Evolutionary conservation across 2,113 vertebrate genomes (phyloP), one percentile per base, ranked within the genome.

Genomic region (Jaculus jaculus): DNA sequence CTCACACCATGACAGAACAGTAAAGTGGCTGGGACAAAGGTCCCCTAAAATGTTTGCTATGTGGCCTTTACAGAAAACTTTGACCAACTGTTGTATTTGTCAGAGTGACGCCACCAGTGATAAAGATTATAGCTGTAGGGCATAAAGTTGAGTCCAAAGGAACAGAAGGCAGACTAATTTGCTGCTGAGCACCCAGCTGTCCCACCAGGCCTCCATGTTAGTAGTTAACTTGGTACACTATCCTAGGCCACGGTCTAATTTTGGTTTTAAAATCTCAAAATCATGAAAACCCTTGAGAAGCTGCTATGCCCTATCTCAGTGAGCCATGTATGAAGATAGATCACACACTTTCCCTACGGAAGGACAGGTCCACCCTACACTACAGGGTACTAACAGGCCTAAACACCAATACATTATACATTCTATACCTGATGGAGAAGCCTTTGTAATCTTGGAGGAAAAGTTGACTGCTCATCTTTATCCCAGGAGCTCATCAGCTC

Each of bases 201-300:
- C 58, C 17, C 51, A 24, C 39, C 71, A 42, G 85, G 11, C 58
- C 8, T n/a, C 51, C 37, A 84, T 28, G 71, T 26, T 79, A 34
- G 20, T 32, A n/a, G 71, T 83, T 87, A 71, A 75, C 39, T 32
- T 18, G 7, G 32, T 82, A 6, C 7, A 54, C 1, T 81, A 73
- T 34, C 28, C 15, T 24, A 28, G 39, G 24, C 69, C n/a, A 81
- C 21, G 34, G 8, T 69, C 39, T 77, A 60, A 37, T 30, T 71
- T 30, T 81, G 68, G 51, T 92, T 47, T 72, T 6, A 84, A 79
- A 83, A 83, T 79, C 73, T 84, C 73, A 37, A 89, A 92, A 80
- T 11, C 47, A n/a, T 80, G 20, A 85, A 74, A 79, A 85, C 8
- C 47, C 30, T 73, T 84, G 73, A 73, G 47, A 79, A 60, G 58